phyloP scores from a whole-genome alignment of 2,797 vertebrate genomes.

The Sebastes glaucus region DNA sequence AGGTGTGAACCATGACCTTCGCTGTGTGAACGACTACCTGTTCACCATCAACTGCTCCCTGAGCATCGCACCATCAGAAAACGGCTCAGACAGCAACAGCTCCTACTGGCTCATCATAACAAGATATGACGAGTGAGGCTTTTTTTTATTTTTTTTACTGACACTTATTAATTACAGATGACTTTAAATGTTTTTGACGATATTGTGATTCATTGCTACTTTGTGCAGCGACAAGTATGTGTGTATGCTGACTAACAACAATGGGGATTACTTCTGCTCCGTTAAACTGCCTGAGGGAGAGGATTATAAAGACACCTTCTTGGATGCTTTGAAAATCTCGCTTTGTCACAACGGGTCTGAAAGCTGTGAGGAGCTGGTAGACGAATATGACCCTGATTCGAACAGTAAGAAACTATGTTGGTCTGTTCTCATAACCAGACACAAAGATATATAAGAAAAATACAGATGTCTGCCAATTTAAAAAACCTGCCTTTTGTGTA shows the following conservation, averaged over 20 bases:
- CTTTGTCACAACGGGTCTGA: conserved; percentile 40
- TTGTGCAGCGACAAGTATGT: neutral
- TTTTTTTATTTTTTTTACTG: neutral
- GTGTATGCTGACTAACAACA: conserved; percentile 50
- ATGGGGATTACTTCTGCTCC: conserved; percentile 53
- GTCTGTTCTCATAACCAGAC: neutral
- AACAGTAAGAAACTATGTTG: conserved; percentile 65
- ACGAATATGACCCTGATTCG: neutral
- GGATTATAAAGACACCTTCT: neutral
- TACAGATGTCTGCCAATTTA: neutral
- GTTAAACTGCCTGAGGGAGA: neutral
- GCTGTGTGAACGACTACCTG: conserved; percentile 74
- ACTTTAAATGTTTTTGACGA: neutral
- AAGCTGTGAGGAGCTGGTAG: conserved; percentile 21
- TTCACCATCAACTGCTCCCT: conserved; percentile 73
- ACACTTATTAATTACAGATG: neutral
- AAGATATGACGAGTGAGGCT: neutral
- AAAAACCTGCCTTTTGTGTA: neutral
- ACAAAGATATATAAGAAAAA: neutral
- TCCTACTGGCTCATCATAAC: conserved; percentile 47
- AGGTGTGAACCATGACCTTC: conserved; percentile 34
- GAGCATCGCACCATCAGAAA: neutral
- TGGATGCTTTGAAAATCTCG: conserved; percentile 40
- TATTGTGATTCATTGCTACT: neutral
- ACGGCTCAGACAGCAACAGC: neutral